phyloP scores from a whole-genome alignment of 1,140 invertebrate species.

The Achroia grisella region DNA sequence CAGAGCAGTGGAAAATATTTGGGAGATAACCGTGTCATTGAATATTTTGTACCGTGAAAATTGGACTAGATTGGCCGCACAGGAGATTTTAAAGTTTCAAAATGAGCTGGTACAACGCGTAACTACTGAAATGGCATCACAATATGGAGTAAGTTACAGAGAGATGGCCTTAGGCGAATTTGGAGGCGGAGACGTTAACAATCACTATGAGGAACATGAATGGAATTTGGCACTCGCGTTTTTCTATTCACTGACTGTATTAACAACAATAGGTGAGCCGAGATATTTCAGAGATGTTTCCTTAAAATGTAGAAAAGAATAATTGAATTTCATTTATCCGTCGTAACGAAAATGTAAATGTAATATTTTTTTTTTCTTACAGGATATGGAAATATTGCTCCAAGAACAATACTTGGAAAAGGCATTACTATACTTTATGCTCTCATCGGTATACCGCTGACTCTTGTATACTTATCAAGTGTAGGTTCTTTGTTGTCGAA shows the following conservation, averaged over 20 bases:
- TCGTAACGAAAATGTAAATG: neutral
- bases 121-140: slow-evolving; percentile 80
- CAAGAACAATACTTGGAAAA: slow-evolving; percentile 85
- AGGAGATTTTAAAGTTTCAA: slow-evolving; percentile 77
- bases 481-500: slow-evolving; percentile 88
- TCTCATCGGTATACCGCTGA: slow-evolving; percentile 91
- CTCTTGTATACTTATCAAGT: slow-evolving; percentile 90
- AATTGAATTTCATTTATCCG: slow-evolving; percentile 24
- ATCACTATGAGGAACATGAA: slow-evolving; percentile 77
- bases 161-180: slow-evolving; percentile 71
- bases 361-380: slow-evolving; percentile 49
- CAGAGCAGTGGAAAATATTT: slow-evolving; percentile 90
- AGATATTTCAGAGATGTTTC: no score
- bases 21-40: slow-evolving; percentile 94
- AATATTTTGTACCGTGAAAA: slow-evolving; percentile 96
- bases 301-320: no score
- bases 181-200: slow-evolving; percentile 40
- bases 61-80: slow-evolving; percentile 84
- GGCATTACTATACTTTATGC: slow-evolving; percentile 92
- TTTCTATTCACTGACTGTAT: slow-evolving; percentile 95
- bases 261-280: slow-evolving; percentile 95
- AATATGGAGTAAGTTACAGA: slow-evolving; percentile 68
- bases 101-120: slow-evolving; percentile 87
- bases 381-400: slow-evolving; percentile 93
- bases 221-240: slow-evolving; percentile 96